Percentiles rank a stretch among this genome's conserved stretches.
phyloP scores from a whole-genome alignment of 2,113 vertebrate genomes.

The Apaloderma vittatum region DNA sequence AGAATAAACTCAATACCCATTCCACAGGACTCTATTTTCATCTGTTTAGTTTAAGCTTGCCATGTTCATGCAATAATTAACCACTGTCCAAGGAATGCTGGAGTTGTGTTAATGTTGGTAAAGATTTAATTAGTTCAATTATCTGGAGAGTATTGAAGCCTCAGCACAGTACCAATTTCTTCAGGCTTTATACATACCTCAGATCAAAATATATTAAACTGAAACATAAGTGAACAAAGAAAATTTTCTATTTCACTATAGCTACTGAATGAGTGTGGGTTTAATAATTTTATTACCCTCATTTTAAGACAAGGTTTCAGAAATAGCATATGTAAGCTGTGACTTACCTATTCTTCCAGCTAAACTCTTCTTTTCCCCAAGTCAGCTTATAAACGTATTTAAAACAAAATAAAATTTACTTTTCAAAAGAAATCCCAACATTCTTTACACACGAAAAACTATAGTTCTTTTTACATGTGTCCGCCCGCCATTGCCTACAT shows the following conservation, averaged over 20 bases:
- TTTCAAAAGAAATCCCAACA: slow-evolving; percentile 43
- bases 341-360: slow-evolving; percentile 10
- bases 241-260: slow-evolving; percentile 48
- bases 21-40: slow-evolving; percentile 86
- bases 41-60: slow-evolving; percentile 87
- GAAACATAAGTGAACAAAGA: slow-evolving; percentile 76
- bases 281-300: slow-evolving; percentile 69
- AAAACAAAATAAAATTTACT: slow-evolving; percentile 60
- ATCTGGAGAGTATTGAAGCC: slow-evolving; percentile 82
- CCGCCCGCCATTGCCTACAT: not conserved
- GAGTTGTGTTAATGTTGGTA: slow-evolving; percentile 86
- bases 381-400: slow-evolving; percentile 44
- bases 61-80: slow-evolving; percentile 86
- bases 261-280: slow-evolving; percentile 58
- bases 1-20: slow-evolving; percentile 88
- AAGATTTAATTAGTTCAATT: slow-evolving; percentile 90
- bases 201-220: slow-evolving; percentile 79
- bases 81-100: slow-evolving; percentile 82
- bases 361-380: slow-evolving; percentile 10
- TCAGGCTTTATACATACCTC: slow-evolving; percentile 79
- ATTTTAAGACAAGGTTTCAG: slow-evolving; percentile 57
- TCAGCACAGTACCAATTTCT: slow-evolving; percentile 80
- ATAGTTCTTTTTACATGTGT: not conserved
- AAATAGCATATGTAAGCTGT: slow-evolving; percentile 3
- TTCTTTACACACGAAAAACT: not conserved